Evolutionary conservation across 2,797 vertebrate species (phyloP), one percentile per base, ranked within the genome.

Genomic region (Diglossa cyanea): DNA sequence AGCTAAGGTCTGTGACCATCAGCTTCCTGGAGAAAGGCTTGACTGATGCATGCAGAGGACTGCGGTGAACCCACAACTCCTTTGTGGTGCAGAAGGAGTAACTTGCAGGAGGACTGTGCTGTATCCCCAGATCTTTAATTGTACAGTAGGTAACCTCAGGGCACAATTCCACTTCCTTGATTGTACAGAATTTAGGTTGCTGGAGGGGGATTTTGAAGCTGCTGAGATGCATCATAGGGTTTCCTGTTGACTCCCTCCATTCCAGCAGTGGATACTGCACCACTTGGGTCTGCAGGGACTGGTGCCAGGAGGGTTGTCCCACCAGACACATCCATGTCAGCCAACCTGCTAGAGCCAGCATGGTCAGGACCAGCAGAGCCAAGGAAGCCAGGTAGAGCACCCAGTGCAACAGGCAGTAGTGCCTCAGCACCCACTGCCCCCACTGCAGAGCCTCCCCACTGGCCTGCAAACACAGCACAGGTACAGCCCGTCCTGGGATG

Each of bases 141-240:
- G 93, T 96, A 86, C 96, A 96, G 70, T 96, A 96, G 11, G n/a
- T 84, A 31, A 95, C 44, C 53, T 94, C 77, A 39, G 95, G 95
- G 31, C 24, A 85, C 80, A 96, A 5, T 44, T 96, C 88, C 4
- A 96, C 71, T 73, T 96, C 96, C 72, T 86, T 96, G 77, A 96
- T 94, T 58, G 96, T 96, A 20, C 94, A 94, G 74, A 96, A 96
- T 0, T 3, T 89, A 51, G 60, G 48, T 28, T 3, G 48, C 60
- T n/a, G 91, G 8, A 33, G 60, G 26, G 74, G 47, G 5, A 23
- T 85, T 37, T 30, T 16, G 71, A 83, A 90, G 50, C 40, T 92
- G 88, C 65, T 65, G 77, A 75, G 63, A 17, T 70, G 37, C 6
- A 30, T n/a, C 5, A 1, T 11, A 9, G 88, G 48, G 39, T 47